Base-by-base conservation (phyloP, 2,113 vertebrate species). In the Lepus europaeus region DNA sequence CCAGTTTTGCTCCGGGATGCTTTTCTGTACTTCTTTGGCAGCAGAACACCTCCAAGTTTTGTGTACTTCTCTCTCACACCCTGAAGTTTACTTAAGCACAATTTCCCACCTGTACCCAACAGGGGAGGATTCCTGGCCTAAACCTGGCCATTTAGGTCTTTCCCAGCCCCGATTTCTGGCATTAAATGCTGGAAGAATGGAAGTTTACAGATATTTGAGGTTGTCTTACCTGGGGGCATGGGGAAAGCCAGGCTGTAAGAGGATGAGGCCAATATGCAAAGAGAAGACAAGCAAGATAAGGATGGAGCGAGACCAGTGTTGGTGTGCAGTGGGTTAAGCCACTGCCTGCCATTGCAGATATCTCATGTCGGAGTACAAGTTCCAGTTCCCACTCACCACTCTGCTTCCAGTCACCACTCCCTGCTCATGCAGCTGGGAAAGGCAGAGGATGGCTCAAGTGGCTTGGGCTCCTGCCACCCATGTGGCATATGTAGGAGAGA, bases 11-110 rank as follows among this genome's bases (percentile, higher is more conserved):
- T 36, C 56, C 7, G 36, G 49, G 45, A 80, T 78, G 16, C 16
- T 76, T 89, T 69, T 68, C 73, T 27, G 36, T 87, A 74, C 64
- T 63, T 73, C 20, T 81, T 59, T 78, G 70, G 74, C 66, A 90
- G 64, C 9, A 64, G 23, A 64, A 88, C 19, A 31, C 27, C 45
- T 12, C 29, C 39, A 90, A 36, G 36, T 29, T 74, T 73, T 88
- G 27, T 14, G 29, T 68, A 73, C 51, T 96, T 27, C 39, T 80
- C 9, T 29, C 17, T 87, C 25, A 6, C 33, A 73, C 27, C 29
- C 73, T 73, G 29, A 74, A 33, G 33, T 82, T 83, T 66, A 22
- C 16, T 68, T 53, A 76, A 39, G 33, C 45, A 85, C 45, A 84
- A 39, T 69, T 69, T 73, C 25, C 27, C 27, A 94, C 8, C 23